A percentile compares a stretch with the other conserved stretches of the same genome.
phyloP scores from a whole-genome alignment of 2,797 vertebrate species.

The Gymnothorax javanicus region DNA sequence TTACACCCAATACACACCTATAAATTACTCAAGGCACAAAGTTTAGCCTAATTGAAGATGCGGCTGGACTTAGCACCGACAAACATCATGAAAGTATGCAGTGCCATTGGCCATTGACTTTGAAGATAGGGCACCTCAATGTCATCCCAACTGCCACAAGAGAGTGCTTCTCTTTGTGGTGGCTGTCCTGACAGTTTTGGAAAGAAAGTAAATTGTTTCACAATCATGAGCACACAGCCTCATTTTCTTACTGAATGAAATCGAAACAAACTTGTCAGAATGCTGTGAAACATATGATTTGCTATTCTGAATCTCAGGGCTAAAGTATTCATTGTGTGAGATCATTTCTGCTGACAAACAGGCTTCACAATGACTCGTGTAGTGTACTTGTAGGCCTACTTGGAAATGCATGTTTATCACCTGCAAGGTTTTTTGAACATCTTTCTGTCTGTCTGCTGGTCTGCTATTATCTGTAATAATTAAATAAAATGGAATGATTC shows the following conservation, averaged over 20 bases:
- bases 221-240: slow-evolving; percentile 78
- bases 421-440: background rate
- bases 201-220: slow-evolving; percentile 80
- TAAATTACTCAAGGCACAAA: too few species aligned
- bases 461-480: background rate
- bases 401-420: background rate
- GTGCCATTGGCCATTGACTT: background rate
- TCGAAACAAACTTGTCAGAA: slow-evolving; percentile 87
- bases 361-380: background rate
- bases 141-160: slow-evolving; percentile 61
- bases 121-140: slow-evolving; percentile 55
- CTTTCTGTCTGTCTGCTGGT: background rate
- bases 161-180: slow-evolving; percentile 74
- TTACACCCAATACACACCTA: too few species aligned
- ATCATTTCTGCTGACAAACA: background rate
- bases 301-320: slow-evolving; percentile 74
- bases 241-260: slow-evolving; percentile 79
- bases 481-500: background rate
- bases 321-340: slow-evolving; percentile 25
- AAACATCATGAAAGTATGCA: too few species aligned
- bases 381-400: background rate
- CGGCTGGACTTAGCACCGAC: too few species aligned
- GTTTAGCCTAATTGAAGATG: too few species aligned
- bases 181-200: slow-evolving; percentile 74
- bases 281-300: slow-evolving; percentile 76